These are phyloP conservation scores for Epinotia ramella DNA, from an alignment of 2,888 invertebrate species.

Conservation along the genomic window DNA sequence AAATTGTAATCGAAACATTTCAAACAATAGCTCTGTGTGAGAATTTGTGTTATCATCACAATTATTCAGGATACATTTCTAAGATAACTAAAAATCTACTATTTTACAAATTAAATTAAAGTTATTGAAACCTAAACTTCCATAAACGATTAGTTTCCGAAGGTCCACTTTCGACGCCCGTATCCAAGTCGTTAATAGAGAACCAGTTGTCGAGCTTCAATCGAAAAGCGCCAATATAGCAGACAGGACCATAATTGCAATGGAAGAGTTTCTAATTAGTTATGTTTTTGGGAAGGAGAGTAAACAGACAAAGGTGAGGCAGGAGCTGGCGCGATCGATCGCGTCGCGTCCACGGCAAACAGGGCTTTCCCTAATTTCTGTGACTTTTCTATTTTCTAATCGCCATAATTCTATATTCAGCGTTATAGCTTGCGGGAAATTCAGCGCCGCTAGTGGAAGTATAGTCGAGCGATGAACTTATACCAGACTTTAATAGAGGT, in stretches of 20 bases:
- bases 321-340: constrained; percentile 27
- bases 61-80: no score
- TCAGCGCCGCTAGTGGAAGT: constrained; percentile 7
- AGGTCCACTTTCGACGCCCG: no score
- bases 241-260: background rate
- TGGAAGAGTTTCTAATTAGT: constrained; percentile 11
- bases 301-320: constrained; percentile 19
- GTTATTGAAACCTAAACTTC: no score
- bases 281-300: constrained; percentile 11
- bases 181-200: no score
- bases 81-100: no score
- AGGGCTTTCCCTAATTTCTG: constrained; percentile 29
- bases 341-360: constrained; percentile 4
- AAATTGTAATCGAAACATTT: no score
- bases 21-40: no score
- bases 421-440: constrained; percentile 12
- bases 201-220: background rate
- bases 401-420: constrained; percentile 23
- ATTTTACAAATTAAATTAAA: no score
- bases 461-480: background rate
- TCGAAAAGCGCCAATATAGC: background rate
- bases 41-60: no score
- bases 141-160: no score
- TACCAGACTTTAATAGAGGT: no score
- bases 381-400: constrained; percentile 39